A percentile compares a stretch with the other conserved stretches of the same genome.
Evolutionary conservation across 2,113 vertebrate species (phyloP).

Genomic region (Corvus cornix): DNA sequence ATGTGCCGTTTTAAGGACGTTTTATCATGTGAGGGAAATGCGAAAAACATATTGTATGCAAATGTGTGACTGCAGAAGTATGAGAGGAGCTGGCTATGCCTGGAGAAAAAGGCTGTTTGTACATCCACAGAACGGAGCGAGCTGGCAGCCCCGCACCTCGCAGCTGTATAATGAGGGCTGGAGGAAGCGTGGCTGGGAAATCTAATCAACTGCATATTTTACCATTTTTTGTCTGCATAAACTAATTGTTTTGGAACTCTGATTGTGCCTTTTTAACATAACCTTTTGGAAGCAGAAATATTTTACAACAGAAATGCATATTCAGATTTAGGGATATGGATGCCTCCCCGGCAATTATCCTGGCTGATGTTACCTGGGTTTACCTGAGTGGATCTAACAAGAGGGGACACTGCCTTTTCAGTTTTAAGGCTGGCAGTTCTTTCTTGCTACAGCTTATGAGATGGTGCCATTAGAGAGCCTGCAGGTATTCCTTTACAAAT

Average conservation of each 20-base stretch:
- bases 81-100: constrained; percentile 38
- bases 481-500: constrained; percentile 5
- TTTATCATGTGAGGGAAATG: not conserved
- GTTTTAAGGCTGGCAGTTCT: not conserved
- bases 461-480: not conserved
- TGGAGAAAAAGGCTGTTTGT: not conserved
- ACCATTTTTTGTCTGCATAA: not conserved
- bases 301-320: not conserved
- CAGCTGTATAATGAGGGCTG: constrained; percentile 46
- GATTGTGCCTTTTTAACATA: not conserved
- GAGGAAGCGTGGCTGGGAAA: constrained; percentile 34
- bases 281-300: not conserved
- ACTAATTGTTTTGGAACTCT: constrained; percentile 37
- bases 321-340: not conserved
- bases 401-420: not conserved
- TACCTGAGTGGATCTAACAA: not conserved
- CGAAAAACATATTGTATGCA: constrained; percentile 3
- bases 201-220: constrained; percentile 31
- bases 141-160: not conserved
- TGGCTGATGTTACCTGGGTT: not conserved
- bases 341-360: not conserved
- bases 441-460: constrained; percentile 29
- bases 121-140: not conserved
- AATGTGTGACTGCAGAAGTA: constrained; percentile 14
- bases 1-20: not conserved